These are phyloP conservation scores for Drosophila kanekoi DNA, from an alignment of 2,888 invertebrate genomes.

Conservation along the genomic window DNA sequence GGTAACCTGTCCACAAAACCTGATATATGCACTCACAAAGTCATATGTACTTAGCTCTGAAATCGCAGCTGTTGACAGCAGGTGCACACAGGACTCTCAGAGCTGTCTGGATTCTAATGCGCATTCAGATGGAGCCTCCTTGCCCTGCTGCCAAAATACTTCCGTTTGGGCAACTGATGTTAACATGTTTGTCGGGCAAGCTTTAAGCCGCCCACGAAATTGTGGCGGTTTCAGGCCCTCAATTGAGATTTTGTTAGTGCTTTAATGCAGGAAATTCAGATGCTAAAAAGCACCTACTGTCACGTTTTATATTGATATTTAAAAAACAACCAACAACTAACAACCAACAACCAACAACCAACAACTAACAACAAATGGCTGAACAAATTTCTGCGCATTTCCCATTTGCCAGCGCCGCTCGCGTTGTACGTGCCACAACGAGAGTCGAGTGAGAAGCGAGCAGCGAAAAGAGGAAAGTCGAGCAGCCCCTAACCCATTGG, in stretches of 20 bases:
- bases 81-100: not conserved
- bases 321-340: constrained; percentile 46
- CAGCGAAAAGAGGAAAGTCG: not conserved
- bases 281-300: constrained; percentile 54
- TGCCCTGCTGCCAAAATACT: no score
- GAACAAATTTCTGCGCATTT: constrained; percentile 73
- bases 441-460: not conserved
- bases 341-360: constrained; percentile 39
- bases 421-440: constrained; percentile 39
- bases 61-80: not conserved
- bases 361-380: constrained; percentile 73
- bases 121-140: not conserved
- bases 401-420: constrained; percentile 45
- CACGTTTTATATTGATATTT: constrained; percentile 77
- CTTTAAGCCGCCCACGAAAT: constrained; percentile 44
- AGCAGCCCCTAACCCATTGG: constrained; percentile 18
- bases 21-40: constrained; percentile 1
- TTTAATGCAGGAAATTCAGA: constrained; percentile 7
- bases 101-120: not conserved
- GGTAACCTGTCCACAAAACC: not conserved
- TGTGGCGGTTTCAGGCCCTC: not conserved
- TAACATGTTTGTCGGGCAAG: constrained; percentile 42
- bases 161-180: constrained; percentile 1
- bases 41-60: not conserved
- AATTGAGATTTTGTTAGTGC: constrained; percentile 26